phyloP scores from a whole-genome alignment of 1,140 invertebrate species.

The Adelges cooleyi region DNA sequence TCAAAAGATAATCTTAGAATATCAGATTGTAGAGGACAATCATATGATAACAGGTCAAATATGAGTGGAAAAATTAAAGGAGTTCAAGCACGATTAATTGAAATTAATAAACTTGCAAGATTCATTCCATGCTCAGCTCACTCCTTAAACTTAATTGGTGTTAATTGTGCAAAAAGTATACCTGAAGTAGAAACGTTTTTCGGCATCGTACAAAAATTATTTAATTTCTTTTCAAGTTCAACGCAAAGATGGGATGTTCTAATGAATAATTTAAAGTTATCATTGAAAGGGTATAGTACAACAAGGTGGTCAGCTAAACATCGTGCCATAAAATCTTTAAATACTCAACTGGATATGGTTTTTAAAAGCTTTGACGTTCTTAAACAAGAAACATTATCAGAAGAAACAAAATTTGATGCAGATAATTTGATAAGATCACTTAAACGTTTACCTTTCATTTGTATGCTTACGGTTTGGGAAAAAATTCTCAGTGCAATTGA shows the following conservation, averaged over 20 bases:
- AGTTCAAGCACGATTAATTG: not conserved
- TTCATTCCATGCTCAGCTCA: constrained; percentile 11
- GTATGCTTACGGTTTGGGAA: constrained; percentile 2
- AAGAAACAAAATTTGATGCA: constrained; percentile 1
- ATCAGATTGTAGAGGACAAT: not conserved
- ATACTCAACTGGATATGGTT: not conserved
- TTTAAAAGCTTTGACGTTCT: not conserved
- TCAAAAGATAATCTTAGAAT: constrained; percentile 9
- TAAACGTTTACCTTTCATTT: not conserved
- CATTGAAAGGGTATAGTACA: not conserved
- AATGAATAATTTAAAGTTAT: constrained; percentile 8
- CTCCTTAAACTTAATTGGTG: constrained; percentile 7
- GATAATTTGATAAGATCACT: constrained; percentile 13
- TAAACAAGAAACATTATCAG: not conserved
- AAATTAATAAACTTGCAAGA: not conserved
- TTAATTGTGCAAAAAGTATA: constrained; percentile 31
- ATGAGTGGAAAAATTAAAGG: constrained; percentile 7
- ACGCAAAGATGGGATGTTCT: constrained; percentile 1
- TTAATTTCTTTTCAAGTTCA: constrained; percentile 6
- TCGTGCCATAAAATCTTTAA: not conserved
- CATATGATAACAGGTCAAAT: constrained; percentile 1
- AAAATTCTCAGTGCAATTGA: constrained; percentile 5
- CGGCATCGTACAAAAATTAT: constrained; percentile 1
- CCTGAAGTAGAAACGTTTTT: constrained; percentile 12
- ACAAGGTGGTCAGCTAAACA: not conserved